These are phyloP conservation scores for Cygnus atratus DNA, from an alignment of 2,113 vertebrate species.

Conservation along the genomic window DNA sequence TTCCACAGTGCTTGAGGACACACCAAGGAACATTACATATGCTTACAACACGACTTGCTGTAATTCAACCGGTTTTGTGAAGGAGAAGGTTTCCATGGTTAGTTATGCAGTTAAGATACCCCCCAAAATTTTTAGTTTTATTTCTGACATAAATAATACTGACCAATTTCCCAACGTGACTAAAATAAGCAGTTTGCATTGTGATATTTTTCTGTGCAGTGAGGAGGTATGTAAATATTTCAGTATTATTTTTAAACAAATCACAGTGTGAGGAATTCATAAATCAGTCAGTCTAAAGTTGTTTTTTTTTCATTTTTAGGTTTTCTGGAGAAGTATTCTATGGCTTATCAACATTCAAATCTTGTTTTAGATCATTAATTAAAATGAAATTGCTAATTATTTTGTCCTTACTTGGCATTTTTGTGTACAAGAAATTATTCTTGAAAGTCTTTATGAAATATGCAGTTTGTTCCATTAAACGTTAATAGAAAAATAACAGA, in stretches of 20 bases:
- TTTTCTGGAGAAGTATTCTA: neutral
- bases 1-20: neutral
- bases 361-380: neutral
- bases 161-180: neutral
- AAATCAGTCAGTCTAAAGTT: neutral
- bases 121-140: neutral
- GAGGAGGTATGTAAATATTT: neutral
- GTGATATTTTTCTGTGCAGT: neutral
- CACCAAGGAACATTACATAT: neutral
- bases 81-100: neutral
- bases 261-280: rapidly evolving
- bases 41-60: neutral
- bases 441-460: neutral
- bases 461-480: neutral
- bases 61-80: neutral
- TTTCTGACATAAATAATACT: neutral
- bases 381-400: slow-evolving; percentile 7
- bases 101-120: neutral
- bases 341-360: neutral
- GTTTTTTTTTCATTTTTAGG: neutral
- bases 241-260: neutral
- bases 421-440: neutral
- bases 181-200: neutral
- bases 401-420: slow-evolving; percentile 20
- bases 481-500: neutral